Percentiles rank a stretch among this genome's conserved stretches.
Evolutionary conservation across 1,140 invertebrate genomes (phyloP).

Genomic region (Conopomorpha cramerella): DNA sequence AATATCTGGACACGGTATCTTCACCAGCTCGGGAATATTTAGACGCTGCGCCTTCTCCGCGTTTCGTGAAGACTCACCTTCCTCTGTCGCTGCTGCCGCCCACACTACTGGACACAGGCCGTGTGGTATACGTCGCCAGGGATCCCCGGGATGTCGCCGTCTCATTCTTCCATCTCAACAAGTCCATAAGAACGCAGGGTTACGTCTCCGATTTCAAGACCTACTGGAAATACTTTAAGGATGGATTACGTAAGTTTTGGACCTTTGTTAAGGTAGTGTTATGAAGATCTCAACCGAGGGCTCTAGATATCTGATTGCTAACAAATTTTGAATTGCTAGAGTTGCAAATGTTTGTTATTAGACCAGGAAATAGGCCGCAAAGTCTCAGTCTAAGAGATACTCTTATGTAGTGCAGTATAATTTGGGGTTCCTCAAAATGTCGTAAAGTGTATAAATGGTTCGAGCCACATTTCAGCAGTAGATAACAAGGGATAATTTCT

Average conservation of each 20-base stretch:
- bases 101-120: conserved; percentile 9
- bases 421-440: too few relatives aligned
- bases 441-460: too few relatives aligned
- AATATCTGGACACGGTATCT: conserved; percentile 22
- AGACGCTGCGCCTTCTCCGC: conserved; percentile 35
- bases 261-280: too few relatives aligned
- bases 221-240: conserved; percentile 74
- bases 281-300: too few relatives aligned
- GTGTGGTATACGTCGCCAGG: conserved; percentile 75
- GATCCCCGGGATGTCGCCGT: conserved; percentile 84
- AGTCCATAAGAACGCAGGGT: conserved; percentile 66
- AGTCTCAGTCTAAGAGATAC: too few relatives aligned
- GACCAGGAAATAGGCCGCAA: too few relatives aligned
- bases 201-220: conserved; percentile 69
- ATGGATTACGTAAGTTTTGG: conserved; percentile 63
- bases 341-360: too few relatives aligned
- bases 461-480: too few relatives aligned
- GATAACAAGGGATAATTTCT: too few relatives aligned
- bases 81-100: conserved; percentile 68
- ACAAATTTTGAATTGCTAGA: too few relatives aligned
- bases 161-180: conserved; percentile 77
- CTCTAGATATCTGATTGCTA: too few relatives aligned
- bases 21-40: conserved; percentile 24
- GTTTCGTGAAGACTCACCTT: conserved; percentile 74
- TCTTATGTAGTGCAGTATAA: too few relatives aligned